Percentiles rank a stretch among this genome's conserved stretches.
These are phyloP conservation scores for Chelonoidis abingdonii DNA, from an alignment of 2,113 vertebrate genomes.

Conservation along the genomic window DNA sequence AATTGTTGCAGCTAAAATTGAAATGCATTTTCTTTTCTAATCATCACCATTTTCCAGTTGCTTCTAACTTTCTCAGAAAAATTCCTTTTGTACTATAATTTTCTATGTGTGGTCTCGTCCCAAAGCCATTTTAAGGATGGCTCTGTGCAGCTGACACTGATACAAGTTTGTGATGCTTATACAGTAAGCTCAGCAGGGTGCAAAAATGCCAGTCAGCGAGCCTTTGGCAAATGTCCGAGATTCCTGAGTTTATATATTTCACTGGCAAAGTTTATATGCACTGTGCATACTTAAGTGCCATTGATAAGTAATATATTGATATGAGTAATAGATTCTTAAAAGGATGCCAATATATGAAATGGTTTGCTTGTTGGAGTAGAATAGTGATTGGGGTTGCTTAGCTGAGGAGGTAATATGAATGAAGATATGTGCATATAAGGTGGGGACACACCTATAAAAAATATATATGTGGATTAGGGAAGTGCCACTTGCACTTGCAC, in stretches of 20 bases:
- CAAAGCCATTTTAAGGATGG: background rate
- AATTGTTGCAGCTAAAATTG: background rate
- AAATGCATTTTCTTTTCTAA: background rate
- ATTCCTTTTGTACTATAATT: background rate
- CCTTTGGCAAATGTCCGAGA: background rate
- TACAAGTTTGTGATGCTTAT: background rate
- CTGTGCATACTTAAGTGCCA: background rate
- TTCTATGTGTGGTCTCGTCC: background rate
- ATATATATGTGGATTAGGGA: background rate
- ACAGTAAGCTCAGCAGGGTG: background rate
- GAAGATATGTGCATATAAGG: background rate
- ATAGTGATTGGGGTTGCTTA: conserved; percentile 21
- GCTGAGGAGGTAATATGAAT: background rate
- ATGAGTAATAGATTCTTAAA: background rate
- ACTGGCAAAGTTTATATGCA: conserved; percentile 6
- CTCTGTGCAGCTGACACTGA: background rate
- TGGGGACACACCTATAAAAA: background rate
- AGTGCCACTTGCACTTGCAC: background rate
- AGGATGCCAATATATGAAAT: conserved; percentile 20
- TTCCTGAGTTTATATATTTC: background rate
- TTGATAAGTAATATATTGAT: background rate
- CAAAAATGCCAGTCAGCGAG: background rate
- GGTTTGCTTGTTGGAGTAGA: conserved; percentile 40
- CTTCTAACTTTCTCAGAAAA: background rate
- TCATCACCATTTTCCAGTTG: background rate